Percentiles rank a stretch among this genome's conserved stretches.
Conservation (phyloP, 1,140 invertebrate species). For the Gryllus bimaculatus region DNA sequence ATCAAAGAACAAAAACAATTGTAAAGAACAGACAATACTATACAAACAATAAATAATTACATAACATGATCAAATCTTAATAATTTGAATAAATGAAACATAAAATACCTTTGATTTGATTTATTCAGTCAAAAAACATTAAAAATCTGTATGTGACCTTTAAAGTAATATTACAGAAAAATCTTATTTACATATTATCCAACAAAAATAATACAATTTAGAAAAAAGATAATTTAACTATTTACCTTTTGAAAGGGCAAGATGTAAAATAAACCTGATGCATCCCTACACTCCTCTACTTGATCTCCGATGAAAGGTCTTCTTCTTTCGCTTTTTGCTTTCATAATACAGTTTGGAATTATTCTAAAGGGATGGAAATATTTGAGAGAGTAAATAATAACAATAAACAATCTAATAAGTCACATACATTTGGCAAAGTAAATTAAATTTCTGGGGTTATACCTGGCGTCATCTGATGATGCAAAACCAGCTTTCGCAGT, state of each 20-base stretch:
- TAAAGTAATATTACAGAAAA: background rate
- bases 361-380: conserved; percentile 41
- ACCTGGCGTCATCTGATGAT: conserved; percentile 55
- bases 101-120: background rate
- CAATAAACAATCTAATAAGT: no score
- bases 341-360: conserved; percentile 94
- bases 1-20: no score
- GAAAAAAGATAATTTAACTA: no score
- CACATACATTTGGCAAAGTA: no score
- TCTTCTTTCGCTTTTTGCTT: conserved; percentile 90
- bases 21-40: no score
- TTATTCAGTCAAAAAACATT: background rate
- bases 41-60: no score
- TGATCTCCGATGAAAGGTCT: conserved; percentile 89
- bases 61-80: no score
- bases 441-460: conserved; percentile 24
- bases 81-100: background rate
- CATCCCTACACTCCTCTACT: conserved; percentile 91
- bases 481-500: conserved; percentile 74
- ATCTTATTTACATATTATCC: background rate
- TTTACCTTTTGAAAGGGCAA: conserved; percentile 79
- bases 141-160: no score
- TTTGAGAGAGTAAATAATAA: background rate
- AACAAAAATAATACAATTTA: background rate
- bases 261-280: conserved; percentile 88